Conservation (phyloP, 1,140 invertebrate genomes). For the Ceratoteleas bidentatus region DNA sequence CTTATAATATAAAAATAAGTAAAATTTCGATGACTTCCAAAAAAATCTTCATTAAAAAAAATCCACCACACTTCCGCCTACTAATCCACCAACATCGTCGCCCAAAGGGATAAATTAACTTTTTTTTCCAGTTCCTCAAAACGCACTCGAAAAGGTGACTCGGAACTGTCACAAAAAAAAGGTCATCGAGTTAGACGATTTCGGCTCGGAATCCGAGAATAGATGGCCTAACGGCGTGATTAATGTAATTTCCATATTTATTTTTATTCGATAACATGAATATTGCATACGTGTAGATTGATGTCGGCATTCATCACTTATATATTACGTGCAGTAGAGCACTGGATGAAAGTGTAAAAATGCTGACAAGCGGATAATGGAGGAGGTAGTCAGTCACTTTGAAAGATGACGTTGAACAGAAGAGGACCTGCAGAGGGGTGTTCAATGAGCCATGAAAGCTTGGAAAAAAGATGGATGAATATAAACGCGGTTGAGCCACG, state of each 20-base stretch:
- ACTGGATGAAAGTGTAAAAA: conserved; percentile 81
- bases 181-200: too few relatives aligned
- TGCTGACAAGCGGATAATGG: conserved; percentile 82
- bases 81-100: too few relatives aligned
- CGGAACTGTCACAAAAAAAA: too few relatives aligned
- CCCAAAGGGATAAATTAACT: too few relatives aligned
- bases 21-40: too few relatives aligned
- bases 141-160: too few relatives aligned
- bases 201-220: too few relatives aligned
- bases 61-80: too few relatives aligned
- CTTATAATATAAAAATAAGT: too few relatives aligned
- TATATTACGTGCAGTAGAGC: conserved; percentile 66
- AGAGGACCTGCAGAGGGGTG: conserved; percentile 68
- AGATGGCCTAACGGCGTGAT: conserved; percentile 23
- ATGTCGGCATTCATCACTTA: conserved; percentile 66
- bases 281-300: conserved; percentile 56
- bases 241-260: conserved; percentile 52
- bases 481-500: conserved; percentile 79
- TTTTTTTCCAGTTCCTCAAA: too few relatives aligned
- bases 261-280: conserved; percentile 54
- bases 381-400: conserved; percentile 82
- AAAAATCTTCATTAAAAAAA: too few relatives aligned
- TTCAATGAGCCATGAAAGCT: conserved; percentile 79
- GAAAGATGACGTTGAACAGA: conserved; percentile 80
- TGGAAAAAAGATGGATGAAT: conserved; percentile 81